Base-by-base conservation (phyloP, 92 coral and sea anemone species). In the Epizoanthus ramosus region DNA sequence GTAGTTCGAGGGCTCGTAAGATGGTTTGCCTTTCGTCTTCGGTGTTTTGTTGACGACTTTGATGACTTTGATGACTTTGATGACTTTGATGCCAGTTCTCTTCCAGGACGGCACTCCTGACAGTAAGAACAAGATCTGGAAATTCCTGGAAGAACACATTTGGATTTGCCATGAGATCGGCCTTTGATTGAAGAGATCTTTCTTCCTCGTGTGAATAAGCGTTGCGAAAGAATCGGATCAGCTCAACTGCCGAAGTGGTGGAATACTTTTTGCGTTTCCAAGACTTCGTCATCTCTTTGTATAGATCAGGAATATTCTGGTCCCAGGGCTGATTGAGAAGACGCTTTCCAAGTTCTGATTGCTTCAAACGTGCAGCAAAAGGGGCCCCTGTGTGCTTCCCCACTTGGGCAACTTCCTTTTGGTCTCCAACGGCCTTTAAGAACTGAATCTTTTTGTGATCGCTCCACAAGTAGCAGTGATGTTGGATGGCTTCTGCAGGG, bases 161-260 rank as follows among this genome's bases (percentile, higher is more conserved):
- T 17, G 68, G 10, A 56, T 82, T 80, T 17, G 68, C 45, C 39
- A 75, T 74, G 6, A 90, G 81, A 37, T 75, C 57, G 8, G 15
- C 25, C 53, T 83, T 79, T 28, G 72, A 4, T 31, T 18, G 18
- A 14, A 16, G n/a, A n/a, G 93, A 82, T 67, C 88, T 74, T 31
- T 86, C 93, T 50, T 90, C 83, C 64, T 56, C 77, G 79, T 90
- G 93, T 6, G 90, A 85, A 85, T 90, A 90, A 12, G 88, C 85
- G 68, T 90, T 90, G 23, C 93, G 86, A 65, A 90, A 66, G 65
- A 90, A 90, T 57, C 93, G 63, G 43, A 86, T 37, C 35, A 90
- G 81, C 35, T 84, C 90, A n/a, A 83, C 52, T 2, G 80, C 81
- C 3, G 86, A 58, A 8, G 28, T 69, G 19, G 93, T 86, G 22